Evolutionary conservation across 2,113 vertebrate genomes (phyloP).

Genomic region (Ovis canadensis): DNA sequence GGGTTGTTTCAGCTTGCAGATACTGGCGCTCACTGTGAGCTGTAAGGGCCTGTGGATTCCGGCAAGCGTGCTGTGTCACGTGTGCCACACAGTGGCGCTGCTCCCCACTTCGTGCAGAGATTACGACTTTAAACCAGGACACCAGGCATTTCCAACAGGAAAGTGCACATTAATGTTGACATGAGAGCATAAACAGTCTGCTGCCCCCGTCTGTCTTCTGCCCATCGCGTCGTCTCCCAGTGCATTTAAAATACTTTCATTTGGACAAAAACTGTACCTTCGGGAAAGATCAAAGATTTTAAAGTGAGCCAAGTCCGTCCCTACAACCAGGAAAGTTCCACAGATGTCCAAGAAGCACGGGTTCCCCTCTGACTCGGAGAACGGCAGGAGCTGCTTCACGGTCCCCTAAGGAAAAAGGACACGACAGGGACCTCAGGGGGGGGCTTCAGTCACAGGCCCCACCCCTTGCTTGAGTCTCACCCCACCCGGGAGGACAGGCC

Average conservation of each 20-base stretch:
- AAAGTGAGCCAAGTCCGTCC: constrained; percentile 90
- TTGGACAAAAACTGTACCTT: constrained; percentile 81
- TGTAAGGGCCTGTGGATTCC: not conserved
- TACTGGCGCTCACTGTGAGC: not conserved
- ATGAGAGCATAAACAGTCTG: not conserved
- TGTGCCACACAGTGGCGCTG: not conserved
- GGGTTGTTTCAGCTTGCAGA: not conserved
- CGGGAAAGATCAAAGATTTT: constrained; percentile 94
- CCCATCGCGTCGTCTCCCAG: not conserved
- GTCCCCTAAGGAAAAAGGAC: constrained; percentile 85
- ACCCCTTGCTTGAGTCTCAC: not conserved
- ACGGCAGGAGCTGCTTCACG: constrained; percentile 93
- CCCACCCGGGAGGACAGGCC: rapidly evolving
- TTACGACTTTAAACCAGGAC: not conserved
- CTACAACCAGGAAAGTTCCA: constrained; percentile 90
- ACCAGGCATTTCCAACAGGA: not conserved
- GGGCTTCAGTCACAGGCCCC: not conserved
- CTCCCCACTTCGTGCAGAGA: not conserved
- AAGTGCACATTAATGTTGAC: not conserved
- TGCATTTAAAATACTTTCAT: not conserved
- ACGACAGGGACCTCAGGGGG: not conserved
- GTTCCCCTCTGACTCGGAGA: constrained; percentile 91
- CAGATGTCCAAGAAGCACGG: constrained; percentile 89
- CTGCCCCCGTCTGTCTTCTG: not conserved
- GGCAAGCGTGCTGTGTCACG: not conserved